Evolutionary conservation across 2,888 invertebrate genomes (phyloP), one percentile per base, ranked within the genome.

Genomic region (Plagodis dolabraria): DNA sequence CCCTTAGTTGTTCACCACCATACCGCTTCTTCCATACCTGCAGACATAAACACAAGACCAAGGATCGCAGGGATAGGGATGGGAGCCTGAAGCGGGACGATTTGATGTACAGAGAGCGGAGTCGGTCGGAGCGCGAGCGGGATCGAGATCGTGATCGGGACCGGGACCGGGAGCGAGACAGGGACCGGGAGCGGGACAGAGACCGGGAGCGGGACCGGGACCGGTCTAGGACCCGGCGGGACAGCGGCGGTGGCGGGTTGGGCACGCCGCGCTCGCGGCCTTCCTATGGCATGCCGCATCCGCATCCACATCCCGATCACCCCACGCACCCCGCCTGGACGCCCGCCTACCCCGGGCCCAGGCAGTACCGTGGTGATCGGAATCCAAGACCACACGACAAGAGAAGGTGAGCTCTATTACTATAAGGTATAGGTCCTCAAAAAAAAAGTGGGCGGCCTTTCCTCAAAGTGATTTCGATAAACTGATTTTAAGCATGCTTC

Each of bases 141-240:
- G 95, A 94, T 8, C 82, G 94, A 7, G 94, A 93, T 5, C 93
- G 95, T 11, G 90, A 92, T 0, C 94, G 95, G 35, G 93, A 95
- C 7, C 87, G 80, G 0, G 94, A 94, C 6, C 83, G 94, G n/a
- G 90, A 92, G 0, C 76, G 85, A 5, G 77, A 83, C 4, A 72
- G 86, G 0, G 87, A 86, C 22, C 90, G 94, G 10, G 94, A 93
- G 36, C 78, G 93, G 50, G 88, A 86, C 34, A 94, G 94, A 47
- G 87, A 86, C 43, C 93, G 96, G 33, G 93, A 74, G 79, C 76
- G 67, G 81, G 70, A 94, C 54, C 85, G 71, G 5, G 94, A 94
- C 47, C 83, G 94, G 53, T 93, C 93, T 48, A 86, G 94, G 47
- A 93, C 94, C 72, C 87, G 87, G 65, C 86, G 85, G 47, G 89